These are phyloP conservation scores for Slavum lentiscoides DNA, from an alignment of 2,888 invertebrate genomes.

Conservation along the genomic window DNA sequence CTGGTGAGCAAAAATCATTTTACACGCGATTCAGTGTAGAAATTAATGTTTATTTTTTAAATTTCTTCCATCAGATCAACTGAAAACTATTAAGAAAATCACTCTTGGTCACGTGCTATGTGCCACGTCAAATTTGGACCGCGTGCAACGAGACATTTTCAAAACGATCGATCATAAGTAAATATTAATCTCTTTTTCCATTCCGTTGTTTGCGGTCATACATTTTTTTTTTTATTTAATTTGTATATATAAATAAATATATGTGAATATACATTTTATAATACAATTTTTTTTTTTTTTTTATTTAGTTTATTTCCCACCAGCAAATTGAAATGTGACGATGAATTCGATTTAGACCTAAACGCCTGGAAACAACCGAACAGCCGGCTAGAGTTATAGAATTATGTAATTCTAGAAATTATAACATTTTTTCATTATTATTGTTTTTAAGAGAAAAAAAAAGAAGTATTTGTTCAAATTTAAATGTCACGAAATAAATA, in stretches of 20 bases:
- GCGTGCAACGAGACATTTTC: slow-evolving; percentile 66
- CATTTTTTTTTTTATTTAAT: background rate
- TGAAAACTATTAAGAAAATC: slow-evolving; percentile 74
- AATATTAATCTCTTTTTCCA: background rate
- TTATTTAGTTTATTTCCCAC: slow-evolving; percentile 16
- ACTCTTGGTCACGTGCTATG: slow-evolving; percentile 78
- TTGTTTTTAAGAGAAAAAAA: too few species aligned
- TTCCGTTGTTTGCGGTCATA: background rate
- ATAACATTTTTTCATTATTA: too few species aligned
- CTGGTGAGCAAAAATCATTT: slow-evolving; percentile 57
- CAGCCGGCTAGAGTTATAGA: background rate
- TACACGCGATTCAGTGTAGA: background rate
- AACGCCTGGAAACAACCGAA: background rate
- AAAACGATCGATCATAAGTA: slow-evolving; percentile 54
- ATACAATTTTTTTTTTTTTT: too few species aligned
- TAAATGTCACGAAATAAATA: too few species aligned
- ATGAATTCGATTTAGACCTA: slow-evolving; percentile 3
- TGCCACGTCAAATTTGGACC: slow-evolving; percentile 67
- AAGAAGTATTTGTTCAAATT: too few species aligned
- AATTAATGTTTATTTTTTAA: too few species aligned
- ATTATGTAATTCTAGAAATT: too few species aligned
- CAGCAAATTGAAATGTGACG: slow-evolving; percentile 1
- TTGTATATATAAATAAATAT: too few species aligned
- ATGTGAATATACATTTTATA: too few species aligned
- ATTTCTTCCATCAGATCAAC: slow-evolving; percentile 64